Evolutionary conservation across 2,888 invertebrate genomes (phyloP).

Genomic region (Orthosia cruda): DNA sequence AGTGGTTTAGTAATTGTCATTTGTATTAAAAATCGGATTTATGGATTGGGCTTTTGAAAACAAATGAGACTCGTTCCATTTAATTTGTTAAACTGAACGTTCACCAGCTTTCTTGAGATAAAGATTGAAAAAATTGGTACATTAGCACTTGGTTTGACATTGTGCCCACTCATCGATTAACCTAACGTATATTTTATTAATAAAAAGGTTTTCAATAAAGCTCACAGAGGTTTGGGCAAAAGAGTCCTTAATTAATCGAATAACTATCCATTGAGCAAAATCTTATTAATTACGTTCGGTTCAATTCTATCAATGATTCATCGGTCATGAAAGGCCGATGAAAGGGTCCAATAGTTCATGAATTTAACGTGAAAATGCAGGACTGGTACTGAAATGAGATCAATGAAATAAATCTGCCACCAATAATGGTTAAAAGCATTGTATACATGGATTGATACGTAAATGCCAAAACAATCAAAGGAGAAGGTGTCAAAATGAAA

Average conservation of each 20-base stretch:
- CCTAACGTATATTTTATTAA: background rate
- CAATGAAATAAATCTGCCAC: background rate
- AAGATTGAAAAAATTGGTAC: too few species aligned
- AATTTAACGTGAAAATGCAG: background rate
- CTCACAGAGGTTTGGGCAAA: conserved; percentile 15
- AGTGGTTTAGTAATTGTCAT: background rate
- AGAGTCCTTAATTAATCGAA: conserved; percentile 46
- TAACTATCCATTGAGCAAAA: conserved; percentile 35
- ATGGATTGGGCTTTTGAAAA: background rate
- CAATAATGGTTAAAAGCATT: background rate
- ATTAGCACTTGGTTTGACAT: too few species aligned
- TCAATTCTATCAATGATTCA: conserved; percentile 23
- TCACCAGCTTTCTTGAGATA: background rate
- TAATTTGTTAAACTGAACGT: background rate
- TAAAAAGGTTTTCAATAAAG: conserved; percentile 27
- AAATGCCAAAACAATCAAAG: too few species aligned
- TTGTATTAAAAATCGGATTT: background rate
- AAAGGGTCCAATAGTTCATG: conserved; percentile 7
- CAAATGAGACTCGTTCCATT: background rate
- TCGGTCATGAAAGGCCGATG: conserved; percentile 7
- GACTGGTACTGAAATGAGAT: background rate
- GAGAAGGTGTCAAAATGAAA: too few species aligned
- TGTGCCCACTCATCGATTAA: background rate
- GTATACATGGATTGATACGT: too few species aligned
- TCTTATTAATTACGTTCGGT: conserved; percentile 30